Conservation (phyloP, 2,888 invertebrate genomes). For the Chirona hameri region DNA sequence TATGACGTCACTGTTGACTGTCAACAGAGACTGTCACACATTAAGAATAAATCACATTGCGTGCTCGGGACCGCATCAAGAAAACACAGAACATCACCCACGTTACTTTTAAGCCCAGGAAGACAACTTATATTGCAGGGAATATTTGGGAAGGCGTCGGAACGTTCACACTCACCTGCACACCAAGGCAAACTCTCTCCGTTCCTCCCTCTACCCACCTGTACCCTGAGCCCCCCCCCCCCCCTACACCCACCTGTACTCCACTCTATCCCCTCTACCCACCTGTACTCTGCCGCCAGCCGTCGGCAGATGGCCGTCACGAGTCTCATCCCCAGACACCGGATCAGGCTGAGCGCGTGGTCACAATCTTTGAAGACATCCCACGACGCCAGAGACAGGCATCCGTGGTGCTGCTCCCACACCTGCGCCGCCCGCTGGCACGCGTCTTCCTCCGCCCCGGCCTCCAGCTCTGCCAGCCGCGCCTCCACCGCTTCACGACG, state of each 20-base stretch:
- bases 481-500: slow-evolving; percentile 59
- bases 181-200: slow-evolving; percentile 42
- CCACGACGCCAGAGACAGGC: slow-evolving; percentile 53
- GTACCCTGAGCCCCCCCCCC: neutral
- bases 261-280: slow-evolving; percentile 45
- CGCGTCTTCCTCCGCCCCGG: slow-evolving; percentile 49
- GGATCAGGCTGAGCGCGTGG: slow-evolving; percentile 49
- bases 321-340: slow-evolving; percentile 55
- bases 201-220: neutral
- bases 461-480: slow-evolving; percentile 47
- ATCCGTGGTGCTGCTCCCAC: slow-evolving; percentile 48
- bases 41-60: neutral
- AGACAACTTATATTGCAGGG: neutral
- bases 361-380: slow-evolving; percentile 46
- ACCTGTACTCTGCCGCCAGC: slow-evolving; percentile 55
- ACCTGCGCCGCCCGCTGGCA: slow-evolving; percentile 49
- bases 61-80: neutral
- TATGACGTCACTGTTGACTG: no score
- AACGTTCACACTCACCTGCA: neutral
- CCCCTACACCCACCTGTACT: slow-evolving; percentile 52
- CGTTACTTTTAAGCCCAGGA: neutral
- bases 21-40: no score
- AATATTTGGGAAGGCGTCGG: neutral
- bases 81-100: neutral
- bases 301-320: slow-evolving; percentile 59